Base-by-base conservation (phyloP, 2,888 invertebrate species). In the Diachrysia chrysitis region DNA sequence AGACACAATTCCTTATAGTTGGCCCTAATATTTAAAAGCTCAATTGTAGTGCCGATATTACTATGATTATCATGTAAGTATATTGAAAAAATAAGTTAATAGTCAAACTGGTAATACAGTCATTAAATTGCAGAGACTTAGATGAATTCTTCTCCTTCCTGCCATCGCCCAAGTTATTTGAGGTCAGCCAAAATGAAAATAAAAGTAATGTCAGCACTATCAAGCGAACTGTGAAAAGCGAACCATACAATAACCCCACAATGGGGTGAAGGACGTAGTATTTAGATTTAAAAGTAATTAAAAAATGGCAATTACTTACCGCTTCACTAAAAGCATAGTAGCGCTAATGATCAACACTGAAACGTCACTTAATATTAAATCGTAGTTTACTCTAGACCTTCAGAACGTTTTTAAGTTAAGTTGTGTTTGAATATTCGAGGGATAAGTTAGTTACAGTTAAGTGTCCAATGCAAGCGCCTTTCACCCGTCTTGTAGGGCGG, bases 1-100 rank as follows among this genome's bases (percentile, higher is more conserved):
- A 79, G 71, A 79, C 79, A 80, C 76, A 80, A 80, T 77, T 77
- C 78, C 65, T 80, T 53, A 66, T 68, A 66, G 64, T 68, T 68
- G 57, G 67, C 60, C 58, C 55, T 67, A 64, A 53, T 21, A 77
- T 55, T 55, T 37, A 48, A 59, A 63, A 37, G 23, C 58, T 42
- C 53, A 58, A 46, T 14, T 53, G n/a, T 23, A 25, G 46, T 58
- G 17, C 17, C 25, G 17, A 25, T 46, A 46, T 58, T 46, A n/a
- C 42, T 29, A 1, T 17, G 5, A 25, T 17, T 46, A 12, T 25
- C 14, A 46, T 25, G 1, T 4, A n/a, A 23, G 10, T 51, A 19
- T n/a, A 46, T n/a, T 2, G 35, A 35, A 35, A 35, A 0, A n/a
- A n/a, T n/a, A n/a, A n/a, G n/a, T n/a, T n/a, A n/a, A n/a, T n/a